Conservation (phyloP, 2,113 vertebrate species). For the Nymphicus hollandicus region DNA sequence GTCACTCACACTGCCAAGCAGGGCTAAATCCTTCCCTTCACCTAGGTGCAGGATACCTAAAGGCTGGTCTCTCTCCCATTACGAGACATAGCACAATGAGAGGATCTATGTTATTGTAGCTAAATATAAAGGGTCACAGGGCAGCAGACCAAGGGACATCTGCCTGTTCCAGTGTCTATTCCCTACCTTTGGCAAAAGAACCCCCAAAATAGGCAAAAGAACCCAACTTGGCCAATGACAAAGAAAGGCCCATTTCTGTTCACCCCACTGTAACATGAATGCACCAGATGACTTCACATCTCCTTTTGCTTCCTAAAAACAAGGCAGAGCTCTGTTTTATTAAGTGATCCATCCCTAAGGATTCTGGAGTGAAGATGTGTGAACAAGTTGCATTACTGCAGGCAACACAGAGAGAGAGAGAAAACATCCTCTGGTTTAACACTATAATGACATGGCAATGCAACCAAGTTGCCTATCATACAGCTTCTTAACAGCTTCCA, state of each 20-base stretch:
- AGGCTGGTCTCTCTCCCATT: neutral
- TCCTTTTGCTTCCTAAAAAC: neutral
- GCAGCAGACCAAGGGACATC: neutral
- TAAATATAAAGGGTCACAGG: neutral
- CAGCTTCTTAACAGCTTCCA: constrained; percentile 15
- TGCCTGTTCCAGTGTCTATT: neutral
- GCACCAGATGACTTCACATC: neutral
- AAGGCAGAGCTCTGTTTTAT: neutral
- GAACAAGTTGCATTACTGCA: neutral
- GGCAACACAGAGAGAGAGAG: neutral
- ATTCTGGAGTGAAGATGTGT: neutral
- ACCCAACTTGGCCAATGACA: neutral
- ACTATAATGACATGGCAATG: neutral
- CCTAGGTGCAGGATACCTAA: neutral
- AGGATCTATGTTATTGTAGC: neutral
- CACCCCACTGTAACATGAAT: neutral
- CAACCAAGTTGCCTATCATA: neutral
- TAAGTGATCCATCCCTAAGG: neutral
- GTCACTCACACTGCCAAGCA: neutral
- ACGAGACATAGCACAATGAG: neutral
- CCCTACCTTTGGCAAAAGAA: neutral
- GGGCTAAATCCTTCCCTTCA: neutral
- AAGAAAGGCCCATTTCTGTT: neutral
- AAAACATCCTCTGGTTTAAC: neutral
- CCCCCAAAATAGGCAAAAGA: neutral